Conservation (phyloP, 1,140 invertebrate genomes). For the Microplitis demolitor region DNA sequence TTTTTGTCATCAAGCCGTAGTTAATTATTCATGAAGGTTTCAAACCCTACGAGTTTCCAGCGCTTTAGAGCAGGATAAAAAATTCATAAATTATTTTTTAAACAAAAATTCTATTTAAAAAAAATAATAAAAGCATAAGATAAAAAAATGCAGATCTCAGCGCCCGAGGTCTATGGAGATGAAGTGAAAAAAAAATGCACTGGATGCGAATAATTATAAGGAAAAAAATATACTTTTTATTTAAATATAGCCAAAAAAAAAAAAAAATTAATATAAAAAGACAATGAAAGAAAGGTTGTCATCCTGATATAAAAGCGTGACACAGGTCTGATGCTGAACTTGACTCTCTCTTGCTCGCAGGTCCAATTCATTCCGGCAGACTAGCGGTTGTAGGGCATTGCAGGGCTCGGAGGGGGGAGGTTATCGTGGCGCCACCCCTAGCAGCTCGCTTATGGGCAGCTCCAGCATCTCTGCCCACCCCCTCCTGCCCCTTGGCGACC, state of each 20-base stretch:
- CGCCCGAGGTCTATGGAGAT: neutral
- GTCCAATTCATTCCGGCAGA: slow-evolving; percentile 83
- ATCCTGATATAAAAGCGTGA: slow-evolving; percentile 42
- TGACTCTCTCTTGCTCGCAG: slow-evolving; percentile 77
- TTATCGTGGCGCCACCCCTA: slow-evolving; percentile 64
- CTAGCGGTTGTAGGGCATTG: slow-evolving; percentile 64
- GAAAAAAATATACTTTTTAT: slow-evolving; percentile 14
- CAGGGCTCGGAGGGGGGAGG: slow-evolving; percentile 63
- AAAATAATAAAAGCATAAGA: neutral
- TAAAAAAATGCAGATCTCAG: slow-evolving; percentile 1
- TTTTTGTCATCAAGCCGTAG: neutral
- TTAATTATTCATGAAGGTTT: slow-evolving; percentile 8
- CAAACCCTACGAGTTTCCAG: neutral
- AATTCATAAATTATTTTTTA: neutral
- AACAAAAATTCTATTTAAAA: neutral
- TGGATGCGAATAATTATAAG: slow-evolving; percentile 21
- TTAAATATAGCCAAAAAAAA: slow-evolving; percentile 29
- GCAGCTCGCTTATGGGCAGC: slow-evolving; percentile 71
- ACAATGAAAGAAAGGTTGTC: slow-evolving; percentile 41
- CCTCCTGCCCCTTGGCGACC: slow-evolving; percentile 77
- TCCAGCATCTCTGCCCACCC: slow-evolving; percentile 82
- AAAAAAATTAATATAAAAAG: slow-evolving; percentile 16
- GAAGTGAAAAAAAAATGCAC: slow-evolving; percentile 15
- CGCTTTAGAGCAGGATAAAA: neutral
- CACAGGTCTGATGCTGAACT: slow-evolving; percentile 63